These are phyloP conservation scores for Butorides virescens DNA, from an alignment of 2,113 vertebrate genomes.

Conservation along the genomic window DNA sequence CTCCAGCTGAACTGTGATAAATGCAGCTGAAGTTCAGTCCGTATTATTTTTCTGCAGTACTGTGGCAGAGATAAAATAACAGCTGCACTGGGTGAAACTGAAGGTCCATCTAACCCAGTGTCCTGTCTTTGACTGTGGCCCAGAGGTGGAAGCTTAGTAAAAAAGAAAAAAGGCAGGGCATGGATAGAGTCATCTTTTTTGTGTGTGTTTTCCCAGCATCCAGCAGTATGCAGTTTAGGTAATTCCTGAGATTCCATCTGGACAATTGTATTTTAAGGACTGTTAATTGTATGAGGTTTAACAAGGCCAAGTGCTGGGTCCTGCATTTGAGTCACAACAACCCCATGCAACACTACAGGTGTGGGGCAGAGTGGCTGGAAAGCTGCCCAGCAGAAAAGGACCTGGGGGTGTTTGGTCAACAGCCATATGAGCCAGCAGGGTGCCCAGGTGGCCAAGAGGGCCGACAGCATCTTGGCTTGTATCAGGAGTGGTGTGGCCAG, in stretches of 20 bases:
- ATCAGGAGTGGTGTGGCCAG: no score
- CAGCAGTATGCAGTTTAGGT: background rate
- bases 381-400: no score
- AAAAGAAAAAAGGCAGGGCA: background rate
- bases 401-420: no score
- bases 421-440: no score
- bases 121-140: background rate
- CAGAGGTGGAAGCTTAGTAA: background rate
- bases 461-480: no score
- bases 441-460: no score
- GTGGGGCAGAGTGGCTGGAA: no score
- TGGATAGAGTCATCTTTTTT: background rate
- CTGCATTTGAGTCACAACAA: no score
- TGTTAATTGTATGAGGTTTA: background rate
- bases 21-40: background rate
- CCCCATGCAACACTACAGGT: no score
- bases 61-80: background rate
- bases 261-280: background rate
- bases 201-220: background rate
- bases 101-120: background rate
- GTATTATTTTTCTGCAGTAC: background rate
- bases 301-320: no score
- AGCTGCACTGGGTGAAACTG: background rate
- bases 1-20: slow-evolving; percentile 40
- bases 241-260: background rate